Percentiles rank a stretch among this genome's conserved stretches.
phyloP scores from a whole-genome alignment of 2,113 vertebrate genomes.

The Hemichromis elongatus region DNA sequence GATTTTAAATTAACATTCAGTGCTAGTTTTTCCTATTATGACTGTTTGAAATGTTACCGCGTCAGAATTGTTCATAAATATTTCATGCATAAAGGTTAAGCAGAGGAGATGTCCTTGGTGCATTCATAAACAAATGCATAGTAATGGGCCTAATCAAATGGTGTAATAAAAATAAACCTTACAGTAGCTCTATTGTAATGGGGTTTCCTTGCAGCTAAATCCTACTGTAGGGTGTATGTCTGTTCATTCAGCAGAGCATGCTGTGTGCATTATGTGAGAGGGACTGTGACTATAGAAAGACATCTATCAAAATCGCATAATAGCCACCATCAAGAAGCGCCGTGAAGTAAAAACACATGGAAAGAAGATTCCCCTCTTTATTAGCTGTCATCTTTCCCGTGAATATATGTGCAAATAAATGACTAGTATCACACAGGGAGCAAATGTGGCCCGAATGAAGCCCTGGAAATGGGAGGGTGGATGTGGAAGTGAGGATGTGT shows the following conservation, averaged over 20 bases:
- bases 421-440: constrained; percentile 88
- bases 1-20: not conserved
- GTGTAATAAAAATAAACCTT: constrained; percentile 47
- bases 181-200: constrained; percentile 33
- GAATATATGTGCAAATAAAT: constrained; percentile 99
- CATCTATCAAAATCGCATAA: constrained; percentile 80
- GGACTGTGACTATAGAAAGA: constrained; percentile 10
- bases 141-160: constrained; percentile 44
- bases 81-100: constrained; percentile 44
- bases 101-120: constrained; percentile 12
- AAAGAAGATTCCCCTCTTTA: constrained; percentile 87
- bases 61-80: constrained; percentile 39
- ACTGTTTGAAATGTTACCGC: not conserved
- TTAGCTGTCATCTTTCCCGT: constrained; percentile 90
- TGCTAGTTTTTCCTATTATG: not conserved
- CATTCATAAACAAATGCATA: constrained; percentile 42
- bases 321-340: constrained; percentile 75
- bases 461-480: constrained; percentile 71
- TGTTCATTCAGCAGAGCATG: constrained; percentile 14
- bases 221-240: constrained; percentile 30
- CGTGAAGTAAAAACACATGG: constrained; percentile 87
- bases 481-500: constrained; percentile 52
- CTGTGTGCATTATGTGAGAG: constrained; percentile 11
- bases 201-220: constrained; percentile 49
- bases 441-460: constrained; percentile 87